Conservation (phyloP, 1,140 invertebrate genomes). For the Antheraea pernyi region DNA sequence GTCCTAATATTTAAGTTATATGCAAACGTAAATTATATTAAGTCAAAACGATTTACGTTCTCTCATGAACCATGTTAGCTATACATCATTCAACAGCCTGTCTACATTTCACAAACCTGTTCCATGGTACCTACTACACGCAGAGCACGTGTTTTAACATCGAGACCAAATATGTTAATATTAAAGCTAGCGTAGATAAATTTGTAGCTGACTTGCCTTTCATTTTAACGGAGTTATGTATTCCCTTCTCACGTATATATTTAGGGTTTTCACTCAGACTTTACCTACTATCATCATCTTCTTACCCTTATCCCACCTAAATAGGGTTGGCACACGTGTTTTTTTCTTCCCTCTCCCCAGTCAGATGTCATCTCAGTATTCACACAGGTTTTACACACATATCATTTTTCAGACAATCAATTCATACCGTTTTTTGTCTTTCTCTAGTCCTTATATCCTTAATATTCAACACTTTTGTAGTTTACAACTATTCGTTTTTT, state of each 20-base stretch:
- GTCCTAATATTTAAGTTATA: background rate
- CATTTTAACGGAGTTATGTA: background rate
- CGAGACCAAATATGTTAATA: background rate
- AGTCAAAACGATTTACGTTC: background rate
- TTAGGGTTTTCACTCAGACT: too few relatives aligned
- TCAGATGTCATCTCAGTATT: too few relatives aligned
- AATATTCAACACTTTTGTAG: too few relatives aligned
- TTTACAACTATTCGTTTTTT: too few relatives aligned
- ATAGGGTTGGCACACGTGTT: too few relatives aligned
- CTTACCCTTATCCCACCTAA: too few relatives aligned
- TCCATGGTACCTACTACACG: background rate
- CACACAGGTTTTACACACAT: too few relatives aligned
- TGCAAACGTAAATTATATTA: background rate
- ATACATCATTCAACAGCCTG: background rate
- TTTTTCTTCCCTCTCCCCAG: too few relatives aligned
- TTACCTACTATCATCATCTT: too few relatives aligned
- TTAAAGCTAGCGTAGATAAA: background rate
- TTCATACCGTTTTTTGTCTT: too few relatives aligned
- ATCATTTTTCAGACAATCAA: too few relatives aligned
- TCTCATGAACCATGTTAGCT: background rate
- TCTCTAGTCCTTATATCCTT: too few relatives aligned
- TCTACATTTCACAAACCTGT: background rate
- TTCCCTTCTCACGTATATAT: background rate
- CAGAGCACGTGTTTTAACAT: background rate
- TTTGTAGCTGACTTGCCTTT: background rate